Base-by-base conservation (phyloP, 2,797 vertebrate genomes). In the Gadopsis marmoratus region DNA sequence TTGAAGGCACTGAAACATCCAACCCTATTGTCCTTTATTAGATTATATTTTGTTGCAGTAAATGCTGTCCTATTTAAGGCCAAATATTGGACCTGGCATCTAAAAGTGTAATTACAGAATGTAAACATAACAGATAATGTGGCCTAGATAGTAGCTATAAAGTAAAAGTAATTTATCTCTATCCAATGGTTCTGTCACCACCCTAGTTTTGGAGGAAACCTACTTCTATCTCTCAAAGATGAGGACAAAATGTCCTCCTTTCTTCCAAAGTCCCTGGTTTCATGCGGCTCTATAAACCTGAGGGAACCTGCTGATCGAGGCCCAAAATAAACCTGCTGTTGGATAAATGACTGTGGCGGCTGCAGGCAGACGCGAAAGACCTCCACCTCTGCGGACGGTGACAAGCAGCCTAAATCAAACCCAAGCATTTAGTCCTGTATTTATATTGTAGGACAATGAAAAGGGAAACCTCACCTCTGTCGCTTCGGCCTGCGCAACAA, bases 401-500 rank as follows among this genome's bases (percentile, higher is more conserved):
- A 56, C 55, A 62, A 8, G 2, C 47, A 23, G n/a, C 39, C 17
- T 9, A 14, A 60, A 48, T 12, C 1, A 68, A 48, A 70, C 48
- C 51, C 41, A 55, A 45, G 35, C 37, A 53, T 60, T 48, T 10
- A 29, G 74, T 73, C 83, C 83, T 86, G 83, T n/a, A 83, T 89
- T 72, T 85, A 60, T 76, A 82, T 85, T 92, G 83, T 91, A 76
- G 91, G 89, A 86, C 89, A 70, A 69, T 1, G 88, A 85, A 65
- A 33, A 77, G 54, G 75, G 71, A 67, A 50, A 71, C 73, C 50
- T 78, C 71, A 41, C 82, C 83, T 71, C 81, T 79, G 78, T 86
- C 73, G 51, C 43, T 11, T 74, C 62, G 45, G 67, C 70, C 82
- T 91, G 91, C 87, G 89, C 93, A 94, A 94, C 93, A 94, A 84